A percentile compares a stretch with the other conserved stretches of the same genome.
These are phyloP conservation scores for Camponotus floridanus DNA, from an alignment of 1,140 invertebrate species.

Conservation along the genomic window DNA sequence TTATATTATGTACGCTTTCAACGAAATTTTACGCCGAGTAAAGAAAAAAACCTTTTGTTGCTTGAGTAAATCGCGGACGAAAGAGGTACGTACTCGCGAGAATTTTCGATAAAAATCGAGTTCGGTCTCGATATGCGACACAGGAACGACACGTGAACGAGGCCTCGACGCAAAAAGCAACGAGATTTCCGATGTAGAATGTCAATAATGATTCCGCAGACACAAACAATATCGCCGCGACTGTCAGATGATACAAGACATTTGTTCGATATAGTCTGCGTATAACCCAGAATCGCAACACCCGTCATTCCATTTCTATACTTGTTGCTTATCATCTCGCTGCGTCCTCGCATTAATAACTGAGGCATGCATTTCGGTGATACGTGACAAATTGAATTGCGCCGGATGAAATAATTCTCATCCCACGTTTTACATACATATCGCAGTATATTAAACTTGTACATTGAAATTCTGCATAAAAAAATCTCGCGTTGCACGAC, in stretches of 20 bases:
- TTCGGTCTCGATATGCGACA: constrained; percentile 22
- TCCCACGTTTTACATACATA: not conserved
- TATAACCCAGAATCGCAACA: constrained; percentile 26
- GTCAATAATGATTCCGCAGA: constrained; percentile 51
- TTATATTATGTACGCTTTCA: not conserved
- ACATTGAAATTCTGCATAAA: too few relatives aligned
- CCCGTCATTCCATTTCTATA: not conserved
- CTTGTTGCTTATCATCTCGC: constrained; percentile 26
- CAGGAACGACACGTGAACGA: constrained; percentile 4
- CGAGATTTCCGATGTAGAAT: constrained; percentile 52
- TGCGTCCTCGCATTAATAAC: not conserved
- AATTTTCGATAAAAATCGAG: constrained; percentile 56
- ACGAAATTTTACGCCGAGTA: not conserved
- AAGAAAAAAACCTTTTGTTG: not conserved
- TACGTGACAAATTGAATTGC: not conserved
- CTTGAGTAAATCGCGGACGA: constrained; percentile 19
- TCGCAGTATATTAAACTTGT: not conserved
- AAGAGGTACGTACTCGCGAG: not conserved
- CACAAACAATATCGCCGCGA: constrained; percentile 58
- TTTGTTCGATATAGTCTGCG: constrained; percentile 59
- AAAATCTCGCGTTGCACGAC: too few relatives aligned
- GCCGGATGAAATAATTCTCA: not conserved
- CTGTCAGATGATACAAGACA: constrained; percentile 48
- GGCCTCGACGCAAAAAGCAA: constrained; percentile 47
- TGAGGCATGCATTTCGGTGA: not conserved